Evolutionary conservation across 92 coral and sea anemone genomes (phyloP).

Genomic region (Zoanthus sansibaricus): DNA sequence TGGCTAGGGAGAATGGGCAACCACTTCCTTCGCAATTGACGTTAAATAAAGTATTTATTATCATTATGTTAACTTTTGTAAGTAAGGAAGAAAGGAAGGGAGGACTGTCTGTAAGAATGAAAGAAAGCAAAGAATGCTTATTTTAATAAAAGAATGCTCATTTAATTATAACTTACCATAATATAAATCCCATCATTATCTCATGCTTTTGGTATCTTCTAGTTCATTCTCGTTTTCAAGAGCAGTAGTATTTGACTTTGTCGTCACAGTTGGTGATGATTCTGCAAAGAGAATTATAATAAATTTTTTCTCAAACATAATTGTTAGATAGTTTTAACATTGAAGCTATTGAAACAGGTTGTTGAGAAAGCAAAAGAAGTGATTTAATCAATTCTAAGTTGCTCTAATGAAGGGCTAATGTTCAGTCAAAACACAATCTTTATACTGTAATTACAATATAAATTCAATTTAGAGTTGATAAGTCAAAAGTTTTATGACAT

Average conservation of each 20-base stretch:
- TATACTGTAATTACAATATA: too few relatives aligned
- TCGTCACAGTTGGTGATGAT: background rate
- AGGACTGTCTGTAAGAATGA: too few relatives aligned
- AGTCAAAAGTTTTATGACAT: too few relatives aligned
- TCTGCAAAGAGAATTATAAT: background rate
- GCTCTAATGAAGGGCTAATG: too few relatives aligned
- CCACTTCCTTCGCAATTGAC: too few relatives aligned
- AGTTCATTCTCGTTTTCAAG: constrained; percentile 8
- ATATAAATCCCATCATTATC: constrained; percentile 3
- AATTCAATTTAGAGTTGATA: too few relatives aligned
- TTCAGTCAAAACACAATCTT: too few relatives aligned
- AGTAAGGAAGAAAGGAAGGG: background rate
- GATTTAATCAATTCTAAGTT: too few relatives aligned
- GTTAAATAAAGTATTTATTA: too few relatives aligned
- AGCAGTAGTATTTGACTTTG: background rate
- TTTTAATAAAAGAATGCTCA: background rate
- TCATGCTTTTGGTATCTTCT: background rate
- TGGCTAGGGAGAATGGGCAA: too few relatives aligned
- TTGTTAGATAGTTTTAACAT: background rate
- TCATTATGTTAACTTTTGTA: too few relatives aligned
- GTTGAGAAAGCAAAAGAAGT: background rate
- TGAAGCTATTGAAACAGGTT: background rate
- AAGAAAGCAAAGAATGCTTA: too few relatives aligned
- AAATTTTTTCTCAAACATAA: background rate
- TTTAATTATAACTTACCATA: background rate